Conservation (phyloP, 2,888 invertebrate genomes). For the Nemurella pictetii region DNA sequence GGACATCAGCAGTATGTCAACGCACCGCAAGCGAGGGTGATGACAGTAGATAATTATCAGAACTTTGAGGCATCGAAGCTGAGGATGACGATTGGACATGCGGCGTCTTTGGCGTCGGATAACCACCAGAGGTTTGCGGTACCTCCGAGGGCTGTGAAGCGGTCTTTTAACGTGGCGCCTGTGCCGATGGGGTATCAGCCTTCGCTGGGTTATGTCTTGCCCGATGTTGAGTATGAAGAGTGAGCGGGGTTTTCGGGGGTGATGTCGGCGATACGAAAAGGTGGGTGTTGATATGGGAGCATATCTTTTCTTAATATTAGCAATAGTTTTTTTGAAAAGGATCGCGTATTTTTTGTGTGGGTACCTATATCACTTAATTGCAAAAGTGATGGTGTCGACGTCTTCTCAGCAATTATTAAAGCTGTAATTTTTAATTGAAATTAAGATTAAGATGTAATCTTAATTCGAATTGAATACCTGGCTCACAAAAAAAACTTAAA, state of each 20-base stretch:
- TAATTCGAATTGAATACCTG: too few species aligned
- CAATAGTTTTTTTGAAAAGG: too few species aligned
- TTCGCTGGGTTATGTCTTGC: not conserved
- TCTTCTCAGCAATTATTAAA: too few species aligned
- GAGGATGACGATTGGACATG: not conserved
- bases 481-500: too few species aligned
- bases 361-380: too few species aligned
- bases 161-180: not conserved
- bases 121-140: not conserved
- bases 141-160: not conserved
- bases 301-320: too few species aligned
- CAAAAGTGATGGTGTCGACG: too few species aligned
- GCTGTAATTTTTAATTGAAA: too few species aligned
- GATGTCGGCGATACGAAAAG: not conserved
- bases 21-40: not conserved
- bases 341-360: too few species aligned
- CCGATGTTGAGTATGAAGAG: slow-evolving; percentile 9
- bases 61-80: not conserved
- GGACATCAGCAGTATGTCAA: too few species aligned
- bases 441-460: too few species aligned
- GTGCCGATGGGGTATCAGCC: not conserved
- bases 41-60: not conserved
- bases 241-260: not conserved
- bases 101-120: not conserved
- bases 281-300: not conserved